Evolutionary conservation across 2,113 vertebrate genomes (phyloP).

Genomic region (Prunella himalayana): DNA sequence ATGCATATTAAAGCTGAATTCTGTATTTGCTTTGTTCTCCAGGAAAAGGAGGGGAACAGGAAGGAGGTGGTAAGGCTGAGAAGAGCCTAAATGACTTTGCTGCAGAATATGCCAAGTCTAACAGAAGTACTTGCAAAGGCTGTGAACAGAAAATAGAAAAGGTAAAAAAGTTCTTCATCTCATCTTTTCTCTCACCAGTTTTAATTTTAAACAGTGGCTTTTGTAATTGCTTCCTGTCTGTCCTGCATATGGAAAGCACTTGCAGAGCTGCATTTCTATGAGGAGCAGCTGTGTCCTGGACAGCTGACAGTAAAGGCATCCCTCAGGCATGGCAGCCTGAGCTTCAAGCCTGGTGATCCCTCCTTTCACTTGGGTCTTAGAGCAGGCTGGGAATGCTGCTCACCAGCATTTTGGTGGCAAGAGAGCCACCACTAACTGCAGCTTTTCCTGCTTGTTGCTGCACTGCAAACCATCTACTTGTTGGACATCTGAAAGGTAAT

Average conservation of each 20-base stretch:
- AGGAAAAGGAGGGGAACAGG: slow-evolving; percentile 77
- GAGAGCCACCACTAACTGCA: neutral
- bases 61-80: slow-evolving; percentile 79
- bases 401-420: neutral
- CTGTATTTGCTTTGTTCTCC: neutral
- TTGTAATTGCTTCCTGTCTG: neutral
- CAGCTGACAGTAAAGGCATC: neutral
- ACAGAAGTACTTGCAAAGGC: slow-evolving; percentile 95
- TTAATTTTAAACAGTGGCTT: neutral
- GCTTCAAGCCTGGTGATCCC: neutral
- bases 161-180: slow-evolving; percentile 65
- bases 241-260: neutral
- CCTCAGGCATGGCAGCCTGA: neutral
- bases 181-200: neutral
- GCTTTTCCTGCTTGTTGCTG: neutral
- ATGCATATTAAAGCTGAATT: neutral
- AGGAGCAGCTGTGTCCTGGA: neutral
- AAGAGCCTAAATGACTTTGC: slow-evolving; percentile 90
- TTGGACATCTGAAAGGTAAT: neutral
- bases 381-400: neutral
- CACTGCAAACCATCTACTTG: neutral
- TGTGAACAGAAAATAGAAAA: slow-evolving; percentile 96
- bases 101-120: slow-evolving; percentile 96
- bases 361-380: neutral
- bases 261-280: neutral